Conservation (phyloP, 2,113 vertebrate species). For the Bubo bubo region DNA sequence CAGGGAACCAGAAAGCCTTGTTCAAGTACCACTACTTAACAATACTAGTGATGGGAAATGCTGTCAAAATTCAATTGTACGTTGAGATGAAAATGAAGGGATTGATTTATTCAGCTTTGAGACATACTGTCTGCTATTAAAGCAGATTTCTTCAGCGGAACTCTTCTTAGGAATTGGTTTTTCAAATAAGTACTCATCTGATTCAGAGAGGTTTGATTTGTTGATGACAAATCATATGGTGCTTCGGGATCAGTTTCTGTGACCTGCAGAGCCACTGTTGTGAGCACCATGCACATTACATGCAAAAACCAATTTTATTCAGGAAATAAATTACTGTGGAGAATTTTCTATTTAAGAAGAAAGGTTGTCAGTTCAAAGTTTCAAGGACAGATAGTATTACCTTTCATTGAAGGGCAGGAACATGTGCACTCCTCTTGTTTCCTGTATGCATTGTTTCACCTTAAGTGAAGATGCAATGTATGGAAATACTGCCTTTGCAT, state of each 20-base stretch:
- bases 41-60: background rate
- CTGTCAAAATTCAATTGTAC: background rate
- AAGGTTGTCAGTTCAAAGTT: background rate
- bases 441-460: background rate
- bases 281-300: background rate
- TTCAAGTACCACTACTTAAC: background rate
- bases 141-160: background rate
- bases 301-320: background rate
- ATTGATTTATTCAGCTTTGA: background rate
- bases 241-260: background rate
- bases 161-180: background rate
- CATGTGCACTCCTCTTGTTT: background rate
- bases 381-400: background rate
- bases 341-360: background rate
- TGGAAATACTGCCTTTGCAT: background rate
- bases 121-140: background rate
- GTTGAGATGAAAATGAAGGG: background rate
- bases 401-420: background rate
- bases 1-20: background rate
- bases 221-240: background rate
- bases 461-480: background rate
- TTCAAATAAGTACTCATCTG: background rate
- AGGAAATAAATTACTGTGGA: background rate
- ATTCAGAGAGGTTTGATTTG: background rate
- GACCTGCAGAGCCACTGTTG: background rate